phyloP scores from a whole-genome alignment of 2,888 invertebrate genomes.

The Podotricha telesiphe region DNA sequence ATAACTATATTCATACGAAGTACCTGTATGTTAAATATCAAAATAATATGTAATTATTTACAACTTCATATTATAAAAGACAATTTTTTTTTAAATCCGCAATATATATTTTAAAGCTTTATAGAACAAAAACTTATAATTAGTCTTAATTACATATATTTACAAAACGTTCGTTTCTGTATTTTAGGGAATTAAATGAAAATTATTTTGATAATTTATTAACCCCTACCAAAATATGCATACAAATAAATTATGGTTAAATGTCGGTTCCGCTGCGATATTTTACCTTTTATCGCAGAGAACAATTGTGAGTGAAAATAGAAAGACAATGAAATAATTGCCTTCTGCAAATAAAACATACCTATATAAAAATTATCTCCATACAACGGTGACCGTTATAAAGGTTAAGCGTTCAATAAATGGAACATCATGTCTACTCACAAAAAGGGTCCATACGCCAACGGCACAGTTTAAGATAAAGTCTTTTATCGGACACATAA shows the following conservation, averaged over 20 bases:
- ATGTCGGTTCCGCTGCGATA: conserved; percentile 7
- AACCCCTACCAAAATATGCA: conserved; percentile 11
- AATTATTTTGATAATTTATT: conserved; percentile 4
- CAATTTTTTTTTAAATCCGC: no score
- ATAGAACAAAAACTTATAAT: neutral
- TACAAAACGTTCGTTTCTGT: neutral
- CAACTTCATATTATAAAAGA: no score
- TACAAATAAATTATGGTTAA: conserved; percentile 14
- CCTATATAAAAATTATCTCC: conserved; percentile 8
- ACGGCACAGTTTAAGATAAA: conserved; percentile 64
- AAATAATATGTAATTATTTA: no score
- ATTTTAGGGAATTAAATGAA: neutral
- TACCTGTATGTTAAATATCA: no score
- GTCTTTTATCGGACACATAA: conserved; percentile 70
- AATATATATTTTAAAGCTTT: neutral
- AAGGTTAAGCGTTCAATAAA: conserved; percentile 35
- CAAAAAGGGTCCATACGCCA: conserved; percentile 50
- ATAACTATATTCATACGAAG: no score
- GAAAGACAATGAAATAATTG: conserved; percentile 23
- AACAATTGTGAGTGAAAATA: conserved; percentile 23
- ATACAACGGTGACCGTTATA: conserved; percentile 9
- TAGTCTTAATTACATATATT: neutral
- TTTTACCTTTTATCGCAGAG: conserved; percentile 21
- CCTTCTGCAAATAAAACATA: conserved; percentile 1
- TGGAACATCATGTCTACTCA: conserved; percentile 36